Base-by-base conservation (phyloP, 1,140 invertebrate species). In the Aphelenchoides fujianensis region DNA sequence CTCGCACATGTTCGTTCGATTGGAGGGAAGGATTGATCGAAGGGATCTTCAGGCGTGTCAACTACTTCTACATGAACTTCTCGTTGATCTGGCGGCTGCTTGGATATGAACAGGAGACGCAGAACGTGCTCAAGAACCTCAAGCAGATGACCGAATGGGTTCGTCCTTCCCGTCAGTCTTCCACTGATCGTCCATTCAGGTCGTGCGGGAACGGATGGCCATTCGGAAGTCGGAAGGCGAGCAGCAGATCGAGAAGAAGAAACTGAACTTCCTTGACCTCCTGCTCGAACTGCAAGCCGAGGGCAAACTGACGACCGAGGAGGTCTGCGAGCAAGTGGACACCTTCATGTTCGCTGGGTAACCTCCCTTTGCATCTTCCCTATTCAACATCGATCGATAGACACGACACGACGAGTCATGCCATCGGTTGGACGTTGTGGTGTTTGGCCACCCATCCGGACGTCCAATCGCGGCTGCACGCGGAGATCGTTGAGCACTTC, bases 341-440 rank as follows among this genome's bases (percentile, higher is more conserved):
- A 92, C 91, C 0, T 92, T 92, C 79, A 90, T 91, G 87, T 91
- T 92, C 85, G 90, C 88, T 79, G 88, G 87, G 71, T 76, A n/a
- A n/a, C n/a, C n/a, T n/a, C n/a, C n/a, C n/a, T n/a, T n/a, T n/a
- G n/a, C 12, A 48, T 12, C 23, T 48, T 48, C 41, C 12, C 12
- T 48, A 48, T 16, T 48, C 12, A 48, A 48, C 41, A 16, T 16
- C 12, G 12, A 16, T 48, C 23, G 41, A 48, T 48, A 23, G 71
- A 35, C 62, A 64, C 30, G 73, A 74, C 68, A 74, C 73, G 1
- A 73, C 73, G 3, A 36, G 68, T 0, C 76, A 79, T 27, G 73
- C 59, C 19, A 72, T 74, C 37, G 9, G 23, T 23, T 74, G 73
- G 73, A 66, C 48, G 3, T 31, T 78, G 2, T 75, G 74, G 74